Evolutionary conservation across 2,797 vertebrate species (phyloP).

Genomic region (Catostomus latipinnis): DNA sequence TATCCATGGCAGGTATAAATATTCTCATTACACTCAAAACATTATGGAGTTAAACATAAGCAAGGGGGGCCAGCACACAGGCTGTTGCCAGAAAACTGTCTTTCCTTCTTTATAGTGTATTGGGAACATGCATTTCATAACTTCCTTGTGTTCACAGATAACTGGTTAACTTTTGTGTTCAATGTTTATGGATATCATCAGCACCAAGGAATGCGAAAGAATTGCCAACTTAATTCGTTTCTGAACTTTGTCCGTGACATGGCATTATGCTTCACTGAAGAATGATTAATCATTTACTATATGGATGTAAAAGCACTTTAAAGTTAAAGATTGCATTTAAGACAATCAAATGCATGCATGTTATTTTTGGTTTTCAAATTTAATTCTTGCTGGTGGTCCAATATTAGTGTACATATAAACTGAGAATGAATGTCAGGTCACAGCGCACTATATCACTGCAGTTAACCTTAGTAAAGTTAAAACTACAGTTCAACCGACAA

Average conservation of each 20-base stretch:
- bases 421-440: background rate
- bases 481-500: background rate
- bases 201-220: constrained; percentile 44
- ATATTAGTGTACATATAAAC: background rate
- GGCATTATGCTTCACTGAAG: constrained; percentile 27
- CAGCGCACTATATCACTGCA: background rate
- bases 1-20: constrained; percentile 65
- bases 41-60: background rate
- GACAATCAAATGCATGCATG: background rate
- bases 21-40: background rate
- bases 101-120: background rate
- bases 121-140: background rate
- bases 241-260: constrained; percentile 64
- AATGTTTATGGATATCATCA: constrained; percentile 55
- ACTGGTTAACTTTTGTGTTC: constrained; percentile 52
- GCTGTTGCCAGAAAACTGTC: background rate
- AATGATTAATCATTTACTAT: constrained; percentile 62
- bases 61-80: background rate
- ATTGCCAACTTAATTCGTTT: constrained; percentile 61
- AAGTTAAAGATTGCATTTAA: constrained; percentile 8
- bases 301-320: constrained; percentile 34
- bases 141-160: constrained; percentile 34
- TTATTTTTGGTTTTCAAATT: background rate
- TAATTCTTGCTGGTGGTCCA: constrained; percentile 4
- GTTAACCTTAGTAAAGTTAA: background rate